Evolutionary conservation across 2,888 invertebrate genomes (phyloP).

Genomic region (Lucinisca nassula): DNA sequence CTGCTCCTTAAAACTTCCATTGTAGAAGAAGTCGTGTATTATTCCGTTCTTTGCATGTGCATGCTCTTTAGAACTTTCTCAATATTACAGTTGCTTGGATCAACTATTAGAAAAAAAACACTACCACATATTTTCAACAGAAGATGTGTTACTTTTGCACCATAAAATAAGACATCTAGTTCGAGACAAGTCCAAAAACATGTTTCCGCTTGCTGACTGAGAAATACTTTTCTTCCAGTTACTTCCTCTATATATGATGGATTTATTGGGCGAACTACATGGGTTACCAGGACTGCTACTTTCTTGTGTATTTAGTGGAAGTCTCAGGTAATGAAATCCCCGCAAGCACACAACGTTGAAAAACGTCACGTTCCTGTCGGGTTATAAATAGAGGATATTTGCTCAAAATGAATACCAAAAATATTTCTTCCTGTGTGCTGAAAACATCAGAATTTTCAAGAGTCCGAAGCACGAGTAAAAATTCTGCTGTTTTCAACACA

Average conservation of each 20-base stretch:
- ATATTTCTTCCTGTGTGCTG: no score
- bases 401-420: no score
- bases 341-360: no score
- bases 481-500: background rate
- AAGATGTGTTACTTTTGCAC: background rate
- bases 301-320: slow-evolving; percentile 74
- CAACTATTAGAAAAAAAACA: background rate
- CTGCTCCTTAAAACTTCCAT: no score
- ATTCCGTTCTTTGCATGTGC: background rate
- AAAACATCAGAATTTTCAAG: no score
- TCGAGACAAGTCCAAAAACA: background rate
- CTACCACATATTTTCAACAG: background rate
- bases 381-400: no score
- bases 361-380: no score
- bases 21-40: no score
- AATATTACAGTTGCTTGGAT: background rate
- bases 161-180: background rate
- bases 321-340: slow-evolving; percentile 66
- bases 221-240: slow-evolving; percentile 52
- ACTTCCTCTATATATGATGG: slow-evolving; percentile 72
- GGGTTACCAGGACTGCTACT: slow-evolving; percentile 73
- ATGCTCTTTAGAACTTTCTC: background rate
- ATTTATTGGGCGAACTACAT: slow-evolving; percentile 64
- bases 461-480: no score
- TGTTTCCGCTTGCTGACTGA: no score